Base-by-base conservation (phyloP, 2,888 invertebrate species). In the Tipula helvola region DNA sequence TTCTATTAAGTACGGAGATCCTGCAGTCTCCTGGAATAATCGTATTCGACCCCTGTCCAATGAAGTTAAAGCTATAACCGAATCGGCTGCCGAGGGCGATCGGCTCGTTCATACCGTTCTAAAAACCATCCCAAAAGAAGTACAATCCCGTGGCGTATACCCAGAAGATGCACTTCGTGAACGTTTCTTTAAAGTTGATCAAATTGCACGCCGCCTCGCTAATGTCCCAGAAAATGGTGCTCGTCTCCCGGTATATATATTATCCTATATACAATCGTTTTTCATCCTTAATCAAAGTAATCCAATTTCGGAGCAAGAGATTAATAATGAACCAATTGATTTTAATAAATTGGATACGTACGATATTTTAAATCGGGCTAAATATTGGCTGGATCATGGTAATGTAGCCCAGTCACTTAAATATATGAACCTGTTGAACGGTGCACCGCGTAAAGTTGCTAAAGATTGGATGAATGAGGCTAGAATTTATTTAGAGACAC, bases 181-280 rank as follows among this genome's bases (percentile, higher is more conserved):
- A 88, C 93, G 97, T 88, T 99, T 99, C 91, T 91, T 96, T 8
- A 94, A 94, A 92, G 94, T 97, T 89, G 96, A 96, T 90, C 93
- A 94, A 87, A 94, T 97, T 10, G 97, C 98, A 3, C 93, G 95
- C 87, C 95, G 95, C 88, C 94, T 99, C 86, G 98, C 98, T 0
- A 91, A 98, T 88, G 94, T 99, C 1, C 97, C 97, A 0, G 96
- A 96, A 87, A 94, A 94, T 16, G 98, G 98, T n/a, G 97, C 96
- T n/a, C 93, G 95, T 0, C 91, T 98, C 86, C 95, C 96, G 0
- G 92, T 96, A 10, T 97, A 97, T 92, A 92, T 98, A 89, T 92
- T 98, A 13, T 98, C 98, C 2, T 98, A 96, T 92, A 90, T 99
- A 71, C 98, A 98, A 91, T 97, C 97, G n/a, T 91, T 96, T 88